Percentiles rank a stretch among this genome's conserved stretches.
Conservation (phyloP, 2,888 invertebrate species). For the Rambutsinella grinnellia region DNA sequence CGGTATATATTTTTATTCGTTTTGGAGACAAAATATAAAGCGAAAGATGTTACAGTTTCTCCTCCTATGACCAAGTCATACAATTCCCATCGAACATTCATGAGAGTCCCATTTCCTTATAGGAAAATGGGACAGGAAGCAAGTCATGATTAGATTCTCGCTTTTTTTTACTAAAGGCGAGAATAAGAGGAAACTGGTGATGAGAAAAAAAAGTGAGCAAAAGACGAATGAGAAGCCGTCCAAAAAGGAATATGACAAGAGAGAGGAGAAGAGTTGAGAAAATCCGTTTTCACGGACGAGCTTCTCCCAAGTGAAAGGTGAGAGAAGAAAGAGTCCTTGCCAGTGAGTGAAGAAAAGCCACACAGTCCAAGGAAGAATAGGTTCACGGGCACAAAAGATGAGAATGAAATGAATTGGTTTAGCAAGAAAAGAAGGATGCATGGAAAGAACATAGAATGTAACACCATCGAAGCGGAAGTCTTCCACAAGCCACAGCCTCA, state of each 20-base stretch:
- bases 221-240: constrained; percentile 20
- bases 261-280: constrained; percentile 31
- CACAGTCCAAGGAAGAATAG: constrained; percentile 37
- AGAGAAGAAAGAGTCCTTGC: no score
- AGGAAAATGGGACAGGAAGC: constrained; percentile 45
- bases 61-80: no score
- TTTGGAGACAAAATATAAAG: no score
- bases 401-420: background rate
- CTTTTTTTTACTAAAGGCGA: constrained; percentile 31
- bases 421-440: background rate
- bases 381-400: background rate
- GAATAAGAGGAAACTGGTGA: constrained; percentile 18
- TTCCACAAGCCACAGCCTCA: background rate
- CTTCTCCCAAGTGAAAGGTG: constrained; percentile 47
- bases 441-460: background rate
- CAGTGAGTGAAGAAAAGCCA: constrained; percentile 52
- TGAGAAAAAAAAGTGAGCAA: constrained; percentile 44
- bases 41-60: no score
- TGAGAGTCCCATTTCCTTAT: no score
- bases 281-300: constrained; percentile 50
- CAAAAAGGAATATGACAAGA: constrained; percentile 6
- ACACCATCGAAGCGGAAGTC: constrained; percentile 1
- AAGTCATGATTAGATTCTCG: constrained; percentile 51
- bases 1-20: no score
- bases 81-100: no score